Evolutionary conservation across 2,888 invertebrate genomes (phyloP), one percentile per base, ranked within the genome.

Genomic region (Amphimallon solstitiale): DNA sequence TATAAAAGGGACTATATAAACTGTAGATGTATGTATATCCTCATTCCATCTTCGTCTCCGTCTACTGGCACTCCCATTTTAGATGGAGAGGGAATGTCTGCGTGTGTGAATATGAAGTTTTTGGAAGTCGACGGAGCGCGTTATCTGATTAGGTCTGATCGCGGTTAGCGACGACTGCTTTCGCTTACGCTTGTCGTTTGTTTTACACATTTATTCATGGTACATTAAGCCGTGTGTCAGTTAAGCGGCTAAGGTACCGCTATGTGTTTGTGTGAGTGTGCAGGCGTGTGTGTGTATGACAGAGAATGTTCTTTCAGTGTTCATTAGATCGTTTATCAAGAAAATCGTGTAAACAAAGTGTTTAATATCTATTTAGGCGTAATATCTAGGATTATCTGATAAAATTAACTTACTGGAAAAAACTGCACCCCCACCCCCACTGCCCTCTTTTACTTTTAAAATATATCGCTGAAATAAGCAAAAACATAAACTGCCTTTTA

Each of bases 121-220:
- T 70, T 66, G 71, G 68, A 67, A 65, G 67, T 67, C 73, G 70
- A 67, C 72, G 70, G 70, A 74, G 71, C 74, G 71, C 71, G 72
- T 74, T 74, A 76, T 76, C 76, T 74, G 76, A 76, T 76, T 76
- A 75, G 74, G 74, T 71, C 72, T 72, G 75, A 75, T 75, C 73
- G 74, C 70, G 73, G 74, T 70, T 70, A 71, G 72, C 73, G 71
- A 71, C 71, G 73, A 73, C 74, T 73, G 72, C 74, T 70, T 73
- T 71, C 74, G 75, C 76, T 75, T 75, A 73, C 75, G 75, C 74
- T 71, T 72, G 76, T 76, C 75, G 75, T 76, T 76, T 76, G 73
- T 76, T 75, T 75, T 75, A 74, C 75, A 74, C 76, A 75, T 75
- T 76, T 75, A 74, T 73, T 76, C 72, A 76, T 74, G 75, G 73